These are phyloP conservation scores for Clytia hemisphaerica DNA, from an alignment of 30 jellyfish, hydroid and myxozoan species.

Conservation along the genomic window DNA sequence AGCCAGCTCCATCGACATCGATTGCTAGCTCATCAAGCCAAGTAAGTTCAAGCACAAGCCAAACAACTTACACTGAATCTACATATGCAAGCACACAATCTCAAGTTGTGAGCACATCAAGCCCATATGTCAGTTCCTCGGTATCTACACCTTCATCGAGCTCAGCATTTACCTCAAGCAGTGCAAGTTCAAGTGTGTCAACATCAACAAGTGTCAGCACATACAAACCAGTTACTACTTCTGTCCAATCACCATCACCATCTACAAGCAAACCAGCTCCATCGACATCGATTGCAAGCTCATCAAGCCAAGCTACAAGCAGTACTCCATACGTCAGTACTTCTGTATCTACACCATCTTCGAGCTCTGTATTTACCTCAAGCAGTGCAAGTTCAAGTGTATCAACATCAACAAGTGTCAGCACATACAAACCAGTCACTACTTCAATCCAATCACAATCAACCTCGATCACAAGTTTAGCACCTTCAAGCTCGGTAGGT, in stretches of 20 bases:
- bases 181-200: neutral
- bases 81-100: slow-evolving; percentile 8
- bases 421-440: too few species aligned
- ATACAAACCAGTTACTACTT: neutral
- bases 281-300: slow-evolving; percentile 9
- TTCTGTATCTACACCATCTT: slow-evolving; percentile 2
- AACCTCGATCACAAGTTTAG: too few species aligned
- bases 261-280: too few species aligned
- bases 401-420: slow-evolving; percentile 18
- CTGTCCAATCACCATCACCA: neutral
- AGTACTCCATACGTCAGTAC: too few species aligned
- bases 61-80: neutral
- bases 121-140: neutral
- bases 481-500: too few species aligned
- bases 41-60: neutral
- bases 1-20: slow-evolving; percentile 17
- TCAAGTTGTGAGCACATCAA: neutral
- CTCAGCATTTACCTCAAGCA: neutral
- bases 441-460: too few species aligned
- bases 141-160: slow-evolving; percentile 4
- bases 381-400: slow-evolving; percentile 7
- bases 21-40: neutral
- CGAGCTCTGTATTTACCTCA: neutral
- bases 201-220: slow-evolving; percentile 13
- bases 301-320: too few species aligned